Percentiles rank a stretch among this genome's conserved stretches.
Conservation (phyloP, 1,140 invertebrate genomes). For the Neodiprion lecontei region DNA sequence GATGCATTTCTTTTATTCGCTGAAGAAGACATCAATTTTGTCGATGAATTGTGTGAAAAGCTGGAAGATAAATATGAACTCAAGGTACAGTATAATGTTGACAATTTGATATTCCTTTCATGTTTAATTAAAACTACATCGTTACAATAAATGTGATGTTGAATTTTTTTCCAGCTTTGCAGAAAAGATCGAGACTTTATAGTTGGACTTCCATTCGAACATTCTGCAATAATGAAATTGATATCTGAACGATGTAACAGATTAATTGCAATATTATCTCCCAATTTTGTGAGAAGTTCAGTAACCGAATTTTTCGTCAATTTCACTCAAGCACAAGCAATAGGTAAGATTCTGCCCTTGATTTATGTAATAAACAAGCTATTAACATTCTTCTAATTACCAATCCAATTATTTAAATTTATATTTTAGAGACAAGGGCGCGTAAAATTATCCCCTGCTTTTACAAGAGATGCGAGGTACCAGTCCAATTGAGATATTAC, state of each 20-base stretch:
- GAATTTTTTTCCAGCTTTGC: constrained; percentile 64
- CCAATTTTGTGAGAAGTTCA: constrained; percentile 72
- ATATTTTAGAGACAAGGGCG: constrained; percentile 60
- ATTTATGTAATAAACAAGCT: constrained; percentile 2
- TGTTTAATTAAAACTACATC: not conserved
- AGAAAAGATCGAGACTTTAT: constrained; percentile 73
- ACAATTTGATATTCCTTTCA: constrained; percentile 24
- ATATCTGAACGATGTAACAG: constrained; percentile 77
- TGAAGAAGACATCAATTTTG: constrained; percentile 73
- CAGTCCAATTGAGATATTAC: constrained; percentile 65
- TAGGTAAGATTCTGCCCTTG: constrained; percentile 63
- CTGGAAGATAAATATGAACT: constrained; percentile 68
- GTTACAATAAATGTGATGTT: constrained; percentile 19
- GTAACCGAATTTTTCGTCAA: constrained; percentile 75
- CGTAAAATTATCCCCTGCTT: constrained; percentile 74
- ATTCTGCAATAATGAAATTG: constrained; percentile 73
- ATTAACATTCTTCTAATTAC: constrained; percentile 22
- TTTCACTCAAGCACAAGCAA: constrained; percentile 76
- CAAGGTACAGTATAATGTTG: constrained; percentile 59
- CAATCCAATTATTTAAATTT: constrained; percentile 26
- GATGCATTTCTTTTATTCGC: constrained; percentile 76
- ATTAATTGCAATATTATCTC: constrained; percentile 75
- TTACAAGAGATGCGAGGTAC: constrained; percentile 67
- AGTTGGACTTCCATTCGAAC: constrained; percentile 69
- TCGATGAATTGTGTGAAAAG: constrained; percentile 65